A percentile compares a stretch with the other conserved stretches of the same genome.
Conservation (phyloP, 2,888 invertebrate species). For the Helobdella robusta region DNA sequence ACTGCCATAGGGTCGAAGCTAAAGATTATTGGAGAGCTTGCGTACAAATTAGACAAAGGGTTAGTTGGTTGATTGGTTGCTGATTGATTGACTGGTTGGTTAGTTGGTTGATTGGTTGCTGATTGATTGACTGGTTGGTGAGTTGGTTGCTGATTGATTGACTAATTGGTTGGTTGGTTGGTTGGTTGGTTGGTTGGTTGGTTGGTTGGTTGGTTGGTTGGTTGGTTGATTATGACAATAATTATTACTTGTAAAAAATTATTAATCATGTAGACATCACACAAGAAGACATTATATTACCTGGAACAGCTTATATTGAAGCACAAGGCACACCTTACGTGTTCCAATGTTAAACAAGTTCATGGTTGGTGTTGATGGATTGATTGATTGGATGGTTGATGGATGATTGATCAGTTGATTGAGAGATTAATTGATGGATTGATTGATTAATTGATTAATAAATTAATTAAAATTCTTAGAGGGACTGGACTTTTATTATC, state of each 20-base stretch:
- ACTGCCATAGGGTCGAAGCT: constrained; percentile 90
- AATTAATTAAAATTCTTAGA: constrained; percentile 52
- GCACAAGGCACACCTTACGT: constrained; percentile 68
- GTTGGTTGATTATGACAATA: no score
- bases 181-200: neutral
- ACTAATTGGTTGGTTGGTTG: constrained; percentile 48
- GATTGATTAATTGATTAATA: no score
- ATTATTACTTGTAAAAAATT: constrained; percentile 13
- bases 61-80: constrained; percentile 30
- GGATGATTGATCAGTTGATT: no score
- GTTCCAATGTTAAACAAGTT: constrained; percentile 47
- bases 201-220: neutral
- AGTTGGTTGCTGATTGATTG: constrained; percentile 66
- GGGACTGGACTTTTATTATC: constrained; percentile 89
- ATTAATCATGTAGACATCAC: constrained; percentile 64
- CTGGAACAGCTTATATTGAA: constrained; percentile 92
- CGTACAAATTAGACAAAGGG: constrained; percentile 56
- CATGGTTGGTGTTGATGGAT: constrained; percentile 56
- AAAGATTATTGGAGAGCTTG: constrained; percentile 92
- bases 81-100: neutral
- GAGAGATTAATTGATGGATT: no score
- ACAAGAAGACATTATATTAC: constrained; percentile 93
- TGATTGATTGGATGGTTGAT: no score
- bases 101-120: neutral
- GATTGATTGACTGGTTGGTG: constrained; percentile 63